A percentile compares a stretch with the other conserved stretches of the same genome.
Evolutionary conservation across 2,888 invertebrate genomes (phyloP).

Genomic region (Drosophila buzzatii): DNA sequence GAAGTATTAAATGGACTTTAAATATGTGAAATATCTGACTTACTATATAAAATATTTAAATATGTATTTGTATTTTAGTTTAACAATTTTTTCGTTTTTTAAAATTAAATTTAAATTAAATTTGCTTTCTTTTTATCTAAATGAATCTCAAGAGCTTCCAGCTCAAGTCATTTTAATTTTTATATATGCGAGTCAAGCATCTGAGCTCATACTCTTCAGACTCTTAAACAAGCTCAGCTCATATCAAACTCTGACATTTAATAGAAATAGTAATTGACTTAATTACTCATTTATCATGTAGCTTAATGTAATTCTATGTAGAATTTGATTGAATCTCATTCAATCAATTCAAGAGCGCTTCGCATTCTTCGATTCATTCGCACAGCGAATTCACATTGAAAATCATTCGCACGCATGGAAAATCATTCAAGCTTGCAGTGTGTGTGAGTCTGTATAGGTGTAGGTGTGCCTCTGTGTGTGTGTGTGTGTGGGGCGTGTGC

Average conservation of each 20-base stretch:
- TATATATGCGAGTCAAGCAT: not conserved
- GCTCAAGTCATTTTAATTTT: not conserved
- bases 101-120: no score
- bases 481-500: slow-evolving; percentile 44
- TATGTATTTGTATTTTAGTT: no score
- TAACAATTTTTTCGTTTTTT: no score
- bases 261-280: no score
- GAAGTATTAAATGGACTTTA: no score
- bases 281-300: slow-evolving; percentile 10
- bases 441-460: slow-evolving; percentile 19
- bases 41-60: no score
- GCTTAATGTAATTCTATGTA: slow-evolving; percentile 37
- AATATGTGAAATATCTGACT: not conserved
- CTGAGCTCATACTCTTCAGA: no score
- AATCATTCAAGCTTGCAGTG: slow-evolving; percentile 68
- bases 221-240: not conserved
- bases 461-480: slow-evolving; percentile 21
- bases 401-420: slow-evolving; percentile 74
- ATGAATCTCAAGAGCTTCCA: not conserved
- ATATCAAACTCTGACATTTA: not conserved
- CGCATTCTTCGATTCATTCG: slow-evolving; percentile 60
- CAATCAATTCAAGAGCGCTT: slow-evolving; percentile 57
- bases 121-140: not conserved
- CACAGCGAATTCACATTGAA: slow-evolving; percentile 49
- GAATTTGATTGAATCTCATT: slow-evolving; percentile 49